Base-by-base conservation (phyloP, 2,888 invertebrate species). In the Heliconius ismenius region DNA sequence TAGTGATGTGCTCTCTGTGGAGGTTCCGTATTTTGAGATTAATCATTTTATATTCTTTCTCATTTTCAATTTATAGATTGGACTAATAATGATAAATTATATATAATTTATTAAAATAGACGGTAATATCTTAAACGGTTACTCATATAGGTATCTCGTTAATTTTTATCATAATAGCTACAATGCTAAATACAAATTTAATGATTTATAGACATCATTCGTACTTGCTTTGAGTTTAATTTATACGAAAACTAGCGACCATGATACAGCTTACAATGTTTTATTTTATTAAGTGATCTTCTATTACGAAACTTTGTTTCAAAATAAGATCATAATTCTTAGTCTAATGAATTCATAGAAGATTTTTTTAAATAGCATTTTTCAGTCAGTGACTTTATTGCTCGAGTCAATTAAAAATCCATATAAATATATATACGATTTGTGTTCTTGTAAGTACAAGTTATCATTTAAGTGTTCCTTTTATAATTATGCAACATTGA, bases 261-360 rank as follows among this genome's bases (percentile, higher is more conserved):
- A 74, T 67, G 67, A 76, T 78, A 58, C 28, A 68, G 70, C 28
- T 75, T 73, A 65, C 79, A 79, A 79, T 78, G 79, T 73, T 79
- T 75, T 79, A 76, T 79, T 78, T 75, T 54, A 75, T 76, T 60
- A 75, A 63, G 58, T 63, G 58, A 75, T 65, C 58, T 72, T 58
- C 67, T 32, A 73, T 76, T 76, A 72, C 73, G 73, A 75, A 78
- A 75, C 39, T 24, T 62, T 70, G 18, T 74, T 77, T 70, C 28
- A 60, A 60, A 77, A 76, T 65, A 65, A 21, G 65, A 65, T 32
- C 49, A 72, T 64, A 28, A 24, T 72, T 72, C 15, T 49, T 13
- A 70, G 4, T 60, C 10, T 54, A 24, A 7, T 26, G n/a, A 15
- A n/a, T 28, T 28, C 58, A 36, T 39, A 39, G n/a, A 69, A 21